Conservation (phyloP, 2,888 invertebrate species). For the Mythimna impura region DNA sequence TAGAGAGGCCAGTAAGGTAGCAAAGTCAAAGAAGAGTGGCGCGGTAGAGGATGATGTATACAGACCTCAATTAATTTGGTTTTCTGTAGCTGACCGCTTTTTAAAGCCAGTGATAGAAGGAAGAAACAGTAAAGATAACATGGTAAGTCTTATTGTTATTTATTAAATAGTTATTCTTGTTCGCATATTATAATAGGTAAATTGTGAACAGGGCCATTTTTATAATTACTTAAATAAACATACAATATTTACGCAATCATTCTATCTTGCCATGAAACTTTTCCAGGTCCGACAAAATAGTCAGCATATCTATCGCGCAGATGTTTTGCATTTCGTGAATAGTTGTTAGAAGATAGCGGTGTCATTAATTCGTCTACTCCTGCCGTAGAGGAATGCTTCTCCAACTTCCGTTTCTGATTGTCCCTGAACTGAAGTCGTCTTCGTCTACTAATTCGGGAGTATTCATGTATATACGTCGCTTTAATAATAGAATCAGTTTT, state of each 20-base stretch:
- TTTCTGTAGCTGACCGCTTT: conserved; percentile 71
- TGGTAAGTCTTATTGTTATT: conserved; percentile 66
- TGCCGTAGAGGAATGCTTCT: conserved; percentile 59
- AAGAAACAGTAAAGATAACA: conserved; percentile 66
- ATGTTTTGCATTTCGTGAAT: conserved; percentile 63
- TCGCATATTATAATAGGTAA: conserved; percentile 54
- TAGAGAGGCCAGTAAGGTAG: conserved; percentile 69
- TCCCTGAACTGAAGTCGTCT: conserved; percentile 61
- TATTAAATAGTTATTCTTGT: conserved; percentile 61
- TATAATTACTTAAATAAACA: conserved; percentile 43
- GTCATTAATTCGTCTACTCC: conserved; percentile 62
- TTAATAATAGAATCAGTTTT: conserved; percentile 59
- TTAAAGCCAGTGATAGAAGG: conserved; percentile 68
- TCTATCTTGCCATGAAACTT: conserved; percentile 65
- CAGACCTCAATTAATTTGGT: conserved; percentile 69
- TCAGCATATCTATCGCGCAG: conserved; percentile 57
- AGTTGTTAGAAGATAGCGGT: conserved; percentile 63
- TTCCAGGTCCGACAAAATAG: conserved; percentile 62
- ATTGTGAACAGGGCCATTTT: conserved; percentile 4
- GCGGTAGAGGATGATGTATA: conserved; percentile 67
- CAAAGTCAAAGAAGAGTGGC: conserved; percentile 68
- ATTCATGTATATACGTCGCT: conserved; percentile 60
- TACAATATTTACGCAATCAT: conserved; percentile 64
- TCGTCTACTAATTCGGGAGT: conserved; percentile 62
- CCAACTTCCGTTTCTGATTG: conserved; percentile 63